Base-by-base conservation (phyloP, 1,140 invertebrate genomes). In the Ceratitis capitata region DNA sequence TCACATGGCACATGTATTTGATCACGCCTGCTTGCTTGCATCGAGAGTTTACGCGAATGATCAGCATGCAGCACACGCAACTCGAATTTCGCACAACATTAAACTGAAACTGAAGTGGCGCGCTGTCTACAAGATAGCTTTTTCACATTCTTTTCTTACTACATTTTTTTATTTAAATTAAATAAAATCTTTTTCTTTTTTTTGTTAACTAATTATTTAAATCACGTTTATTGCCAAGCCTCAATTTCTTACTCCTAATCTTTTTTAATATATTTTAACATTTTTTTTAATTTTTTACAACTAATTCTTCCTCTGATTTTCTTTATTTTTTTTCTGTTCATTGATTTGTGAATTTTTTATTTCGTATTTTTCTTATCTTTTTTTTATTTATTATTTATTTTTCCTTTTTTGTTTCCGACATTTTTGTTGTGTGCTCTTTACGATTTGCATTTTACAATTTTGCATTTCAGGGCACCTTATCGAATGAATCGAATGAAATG, bases 11-110 rank as follows among this genome's bases (percentile, higher is more conserved):
- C 12, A 9, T 32, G n/a, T 39, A 47, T 39, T 78, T 1, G 69
- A 78, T 78, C n/a, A 47, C 42, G 39, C 69, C 42, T 78, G 69
- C n/a, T 78, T 78, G 69, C 69, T 78, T 78, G 69, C 69, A 78
- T n/a, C 23, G 51, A 78, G 45, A 78, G 19, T 78, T 78, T 78
- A 39, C 39, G 39, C 39, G 39, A 78, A 23, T 78, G 39, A 78
- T 78, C 42, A 78, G 69, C 69, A 78, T 78, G 42, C 69, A 78
- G 69, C 39, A 23, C 69, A 78, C 35, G 64, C 16, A 78, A 12
- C 39, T 45, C 35, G 23, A 78, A 47, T 69, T 69, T 69, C 39
- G 61, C 61, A 69, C 61, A 69, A 69, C 61, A 35, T 69, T 69
- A 45, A 45, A 42, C 39, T 45, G n/a, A 7, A 45, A 12, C 23